phyloP scores from a whole-genome alignment of 2,113 vertebrate genomes.

The Tenrec ecaudatus region DNA sequence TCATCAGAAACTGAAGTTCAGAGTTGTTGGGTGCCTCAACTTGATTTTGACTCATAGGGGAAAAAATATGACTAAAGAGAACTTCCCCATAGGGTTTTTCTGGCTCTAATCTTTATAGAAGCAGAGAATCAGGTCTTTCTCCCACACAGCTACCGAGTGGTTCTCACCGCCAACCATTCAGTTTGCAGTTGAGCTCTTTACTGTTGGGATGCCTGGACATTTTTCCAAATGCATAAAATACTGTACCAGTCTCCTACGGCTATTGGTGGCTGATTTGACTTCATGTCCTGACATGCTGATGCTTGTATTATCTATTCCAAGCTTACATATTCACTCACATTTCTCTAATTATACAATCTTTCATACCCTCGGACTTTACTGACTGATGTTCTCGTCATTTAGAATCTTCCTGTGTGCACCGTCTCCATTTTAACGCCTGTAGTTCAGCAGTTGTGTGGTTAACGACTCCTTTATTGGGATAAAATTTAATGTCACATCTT shows the following conservation, averaged over 20 bases:
- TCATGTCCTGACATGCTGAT: not conserved
- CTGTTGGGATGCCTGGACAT: not conserved
- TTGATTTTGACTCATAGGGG: too few relatives aligned
- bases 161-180: too few relatives aligned
- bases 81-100: too few relatives aligned
- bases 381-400: not conserved
- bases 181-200: not conserved
- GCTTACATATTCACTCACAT: not conserved
- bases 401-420: not conserved
- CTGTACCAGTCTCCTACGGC: not conserved
- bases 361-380: not conserved
- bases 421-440: not conserved
- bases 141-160: too few relatives aligned
- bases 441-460: not conserved
- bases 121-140: not conserved
- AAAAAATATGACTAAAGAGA: too few relatives aligned
- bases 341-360: not conserved
- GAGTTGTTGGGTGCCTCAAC: not conserved
- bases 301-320: not conserved
- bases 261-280: not conserved
- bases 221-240: not conserved
- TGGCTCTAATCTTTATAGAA: not conserved
- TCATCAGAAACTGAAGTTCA: not conserved
- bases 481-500: not conserved
- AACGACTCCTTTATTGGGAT: not conserved